Percentiles rank a stretch among this genome's conserved stretches.
Evolutionary conservation across 2,113 vertebrate genomes (phyloP).

Genomic region (Ammodytes dubius): DNA sequence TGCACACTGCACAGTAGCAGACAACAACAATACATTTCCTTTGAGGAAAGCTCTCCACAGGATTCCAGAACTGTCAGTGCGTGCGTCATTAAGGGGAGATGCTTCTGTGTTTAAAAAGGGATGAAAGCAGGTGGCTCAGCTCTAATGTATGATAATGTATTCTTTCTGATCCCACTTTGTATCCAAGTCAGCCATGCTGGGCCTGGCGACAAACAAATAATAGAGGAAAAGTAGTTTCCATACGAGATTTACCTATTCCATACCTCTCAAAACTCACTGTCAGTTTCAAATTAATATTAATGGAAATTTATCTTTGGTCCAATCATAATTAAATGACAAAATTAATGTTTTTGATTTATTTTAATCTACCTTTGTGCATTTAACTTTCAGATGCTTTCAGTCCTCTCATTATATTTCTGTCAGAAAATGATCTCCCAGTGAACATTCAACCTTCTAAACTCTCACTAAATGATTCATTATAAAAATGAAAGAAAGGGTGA

Average conservation of each 20-base stretch:
- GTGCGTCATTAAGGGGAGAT: background rate
- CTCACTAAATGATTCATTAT: background rate
- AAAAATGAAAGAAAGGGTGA: slow-evolving; percentile 7
- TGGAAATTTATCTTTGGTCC: background rate
- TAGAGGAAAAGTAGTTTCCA: background rate
- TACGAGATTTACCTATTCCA: background rate
- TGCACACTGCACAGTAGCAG: background rate
- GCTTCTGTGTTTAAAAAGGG: background rate
- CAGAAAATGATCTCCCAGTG: slow-evolving; percentile 8
- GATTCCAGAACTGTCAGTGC: background rate
- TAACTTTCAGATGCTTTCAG: slow-evolving; percentile 15
- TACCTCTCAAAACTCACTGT: background rate
- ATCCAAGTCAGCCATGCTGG: background rate
- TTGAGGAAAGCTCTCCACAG: background rate
- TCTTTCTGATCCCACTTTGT: background rate
- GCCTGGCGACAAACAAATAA: background rate
- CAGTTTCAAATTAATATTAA: background rate
- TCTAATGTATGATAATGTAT: background rate
- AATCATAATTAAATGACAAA: background rate
- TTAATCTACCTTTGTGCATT: slow-evolving; percentile 3
- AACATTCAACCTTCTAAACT: background rate
- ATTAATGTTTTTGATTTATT: background rate
- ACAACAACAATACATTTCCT: background rate
- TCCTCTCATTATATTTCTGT: slow-evolving; percentile 12
- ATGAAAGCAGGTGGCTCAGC: background rate